A percentile compares a stretch with the other conserved stretches of the same genome.
phyloP scores from a whole-genome alignment of 2,113 vertebrate genomes.

The Mola mola region DNA sequence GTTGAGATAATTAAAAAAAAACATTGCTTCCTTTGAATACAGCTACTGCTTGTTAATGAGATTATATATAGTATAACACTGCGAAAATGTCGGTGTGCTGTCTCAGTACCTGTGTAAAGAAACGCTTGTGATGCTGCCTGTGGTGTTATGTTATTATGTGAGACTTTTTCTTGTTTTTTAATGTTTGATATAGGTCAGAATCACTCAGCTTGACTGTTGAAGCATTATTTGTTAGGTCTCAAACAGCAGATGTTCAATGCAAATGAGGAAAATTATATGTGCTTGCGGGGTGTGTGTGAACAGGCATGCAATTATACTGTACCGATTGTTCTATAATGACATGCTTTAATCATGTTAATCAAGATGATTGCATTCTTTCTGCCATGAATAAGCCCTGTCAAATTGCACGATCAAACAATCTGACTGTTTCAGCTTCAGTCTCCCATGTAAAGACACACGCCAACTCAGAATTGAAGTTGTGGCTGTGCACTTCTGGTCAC shows the following conservation, averaged over 20 bases:
- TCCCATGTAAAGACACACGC: background rate
- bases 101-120: background rate
- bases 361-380: background rate
- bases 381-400: background rate
- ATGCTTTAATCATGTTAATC: background rate
- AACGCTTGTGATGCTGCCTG: background rate
- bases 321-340: background rate
- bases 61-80: too few relatives aligned
- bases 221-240: background rate
- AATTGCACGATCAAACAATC: background rate
- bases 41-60: constrained; percentile 2
- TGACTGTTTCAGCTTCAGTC: too few relatives aligned
- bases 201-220: background rate
- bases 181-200: constrained; percentile 1
- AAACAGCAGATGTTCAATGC: background rate
- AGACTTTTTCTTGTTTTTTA: background rate
- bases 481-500: background rate
- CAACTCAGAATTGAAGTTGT: background rate
- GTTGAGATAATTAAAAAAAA: background rate
- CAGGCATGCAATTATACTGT: too few relatives aligned
- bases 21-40: background rate
- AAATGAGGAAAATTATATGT: background rate
- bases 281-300: too few relatives aligned
- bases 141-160: background rate
- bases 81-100: background rate